Evolutionary conservation across 2,113 vertebrate genomes (phyloP).

Genomic region (Vombatus ursinus): DNA sequence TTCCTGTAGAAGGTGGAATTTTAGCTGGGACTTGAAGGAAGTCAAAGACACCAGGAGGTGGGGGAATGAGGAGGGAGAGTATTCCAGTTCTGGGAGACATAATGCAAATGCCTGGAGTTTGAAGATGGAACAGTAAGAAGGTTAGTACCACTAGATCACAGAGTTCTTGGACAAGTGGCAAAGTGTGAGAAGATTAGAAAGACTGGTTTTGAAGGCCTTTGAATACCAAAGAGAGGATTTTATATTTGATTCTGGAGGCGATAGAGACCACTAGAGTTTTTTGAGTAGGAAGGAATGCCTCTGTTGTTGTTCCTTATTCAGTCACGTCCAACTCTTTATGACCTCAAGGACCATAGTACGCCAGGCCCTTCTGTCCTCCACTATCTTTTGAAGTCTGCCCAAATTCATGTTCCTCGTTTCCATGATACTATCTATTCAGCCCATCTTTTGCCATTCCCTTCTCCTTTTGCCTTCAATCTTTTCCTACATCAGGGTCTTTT

Average conservation of each 20-base stretch:
- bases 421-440: neutral
- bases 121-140: neutral
- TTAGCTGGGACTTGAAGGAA: neutral
- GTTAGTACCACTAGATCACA: neutral
- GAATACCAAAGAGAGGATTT: neutral
- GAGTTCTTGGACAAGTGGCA: neutral
- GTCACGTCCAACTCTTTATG: neutral
- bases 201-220: neutral
- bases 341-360: neutral
- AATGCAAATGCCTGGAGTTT: neutral
- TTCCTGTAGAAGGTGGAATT: neutral
- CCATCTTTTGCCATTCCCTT: neutral
- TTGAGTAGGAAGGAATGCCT: neutral
- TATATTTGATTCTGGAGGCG: neutral
- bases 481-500: neutral
- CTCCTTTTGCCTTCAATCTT: neutral
- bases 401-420: neutral
- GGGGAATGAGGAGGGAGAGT: neutral
- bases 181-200: neutral
- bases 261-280: neutral
- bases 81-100: neutral
- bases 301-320: neutral
- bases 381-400: neutral
- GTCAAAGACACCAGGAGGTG: neutral
- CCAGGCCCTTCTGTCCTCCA: neutral